phyloP scores from a whole-genome alignment of 2,888 invertebrate species.

The Belgica antarctica region DNA sequence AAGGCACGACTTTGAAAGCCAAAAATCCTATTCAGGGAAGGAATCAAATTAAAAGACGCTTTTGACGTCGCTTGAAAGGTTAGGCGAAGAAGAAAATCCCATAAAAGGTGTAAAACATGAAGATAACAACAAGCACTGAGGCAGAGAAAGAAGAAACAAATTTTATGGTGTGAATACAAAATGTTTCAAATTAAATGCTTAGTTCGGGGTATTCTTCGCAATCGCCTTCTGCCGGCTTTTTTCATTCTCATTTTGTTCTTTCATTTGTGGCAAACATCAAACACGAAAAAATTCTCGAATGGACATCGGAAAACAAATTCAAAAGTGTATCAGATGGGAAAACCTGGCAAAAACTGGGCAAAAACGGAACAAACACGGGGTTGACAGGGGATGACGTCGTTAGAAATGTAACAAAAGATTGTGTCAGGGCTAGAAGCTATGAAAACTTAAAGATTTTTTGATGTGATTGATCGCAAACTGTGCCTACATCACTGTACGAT shows the following conservation, averaged over 20 bases:
- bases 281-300: not conserved
- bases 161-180: slow-evolving; percentile 35
- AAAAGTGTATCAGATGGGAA: slow-evolving; percentile 39
- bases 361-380: not conserved
- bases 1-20: no score
- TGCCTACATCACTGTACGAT: no score
- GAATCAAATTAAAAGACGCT: slow-evolving; percentile 5
- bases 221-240: slow-evolving; percentile 12
- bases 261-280: not conserved
- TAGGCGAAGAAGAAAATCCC: slow-evolving; percentile 27
- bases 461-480: no score
- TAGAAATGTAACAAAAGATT: no score
- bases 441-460: no score
- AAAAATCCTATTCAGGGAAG: no score
- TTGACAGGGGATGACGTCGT: no score
- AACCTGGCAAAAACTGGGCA: slow-evolving; percentile 27
- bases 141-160: not conserved
- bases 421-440: no score
- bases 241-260: not conserved
- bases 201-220: slow-evolving; percentile 2
- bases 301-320: slow-evolving; percentile 2
- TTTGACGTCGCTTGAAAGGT: not conserved
- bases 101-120: slow-evolving; percentile 44
- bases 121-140: slow-evolving; percentile 8
- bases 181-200: slow-evolving; percentile 25